Evolutionary conservation across 2,888 invertebrate genomes (phyloP).

Genomic region (Leucania comma): DNA sequence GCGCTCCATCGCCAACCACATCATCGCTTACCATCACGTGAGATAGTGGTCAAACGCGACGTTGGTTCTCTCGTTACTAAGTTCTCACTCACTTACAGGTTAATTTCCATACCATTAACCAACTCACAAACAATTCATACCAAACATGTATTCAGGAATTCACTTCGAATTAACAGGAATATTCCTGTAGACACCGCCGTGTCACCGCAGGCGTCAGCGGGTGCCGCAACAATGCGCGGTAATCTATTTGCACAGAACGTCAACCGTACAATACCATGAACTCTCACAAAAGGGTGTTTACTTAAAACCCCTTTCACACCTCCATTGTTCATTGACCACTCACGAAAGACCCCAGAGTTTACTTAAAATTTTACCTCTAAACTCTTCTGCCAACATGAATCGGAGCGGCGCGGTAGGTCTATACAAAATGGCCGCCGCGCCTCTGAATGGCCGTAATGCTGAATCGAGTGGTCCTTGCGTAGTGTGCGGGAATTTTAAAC

Average conservation of each 20-base stretch:
- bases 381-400: conserved; percentile 43
- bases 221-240: conserved; percentile 81
- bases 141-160: conserved; percentile 24
- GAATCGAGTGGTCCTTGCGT: conserved; percentile 80
- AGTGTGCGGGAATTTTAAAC: conserved; percentile 82
- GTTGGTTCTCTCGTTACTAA: not conserved
- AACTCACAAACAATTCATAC: conserved; percentile 17
- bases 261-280: conserved; percentile 82
- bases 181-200: conserved; percentile 49
- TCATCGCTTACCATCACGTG: too few species aligned
- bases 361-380: conserved; percentile 62
- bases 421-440: conserved; percentile 65
- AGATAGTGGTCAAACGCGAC: too few species aligned
- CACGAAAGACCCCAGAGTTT: conserved; percentile 67
- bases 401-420: conserved; percentile 66
- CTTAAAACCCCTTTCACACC: conserved; percentile 89
- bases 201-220: conserved; percentile 67
- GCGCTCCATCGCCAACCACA: too few species aligned
- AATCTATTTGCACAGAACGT: conserved; percentile 88
- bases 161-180: conserved; percentile 51
- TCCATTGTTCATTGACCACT: conserved; percentile 83
- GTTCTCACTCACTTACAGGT: not conserved
- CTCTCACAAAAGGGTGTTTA: conserved; percentile 89
- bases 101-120: not conserved
- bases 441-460: conserved; percentile 81